Conservation (phyloP, 2,797 vertebrate species). For the Acanthurus tractus region DNA sequence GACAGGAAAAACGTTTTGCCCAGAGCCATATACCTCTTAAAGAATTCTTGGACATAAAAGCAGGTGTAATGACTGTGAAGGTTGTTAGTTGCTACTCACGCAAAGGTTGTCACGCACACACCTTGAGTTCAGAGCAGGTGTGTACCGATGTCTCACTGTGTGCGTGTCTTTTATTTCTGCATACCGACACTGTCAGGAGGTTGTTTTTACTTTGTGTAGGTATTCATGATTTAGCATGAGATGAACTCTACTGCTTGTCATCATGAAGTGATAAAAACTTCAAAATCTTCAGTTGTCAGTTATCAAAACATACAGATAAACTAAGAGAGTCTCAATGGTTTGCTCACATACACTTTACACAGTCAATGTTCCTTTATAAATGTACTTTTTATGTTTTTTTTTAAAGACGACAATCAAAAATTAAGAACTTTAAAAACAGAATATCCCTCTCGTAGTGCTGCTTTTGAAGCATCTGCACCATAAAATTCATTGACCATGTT, state of each 20-base stretch:
- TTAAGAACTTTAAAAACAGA: not conserved
- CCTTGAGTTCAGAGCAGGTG: constrained; percentile 70
- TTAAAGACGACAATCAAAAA: not conserved
- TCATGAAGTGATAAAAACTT: constrained; percentile 6
- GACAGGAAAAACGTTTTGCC: constrained; percentile 63
- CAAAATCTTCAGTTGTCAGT: not conserved
- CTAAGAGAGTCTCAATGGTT: not conserved
- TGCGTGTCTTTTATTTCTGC: constrained; percentile 47
- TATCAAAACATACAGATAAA: not conserved
- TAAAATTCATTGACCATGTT: not conserved
- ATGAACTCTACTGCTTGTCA: not conserved
- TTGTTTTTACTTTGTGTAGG: constrained; percentile 29
- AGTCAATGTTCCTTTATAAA: not conserved
- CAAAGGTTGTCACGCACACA: constrained; percentile 73
- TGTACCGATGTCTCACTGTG: constrained; percentile 43
- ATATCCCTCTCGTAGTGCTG: not conserved
- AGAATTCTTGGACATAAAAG: constrained; percentile 82
- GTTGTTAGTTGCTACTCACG: constrained; percentile 73
- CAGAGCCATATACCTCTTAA: constrained; percentile 64
- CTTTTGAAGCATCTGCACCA: not conserved
- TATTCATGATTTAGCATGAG: constrained; percentile 45
- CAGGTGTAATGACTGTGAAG: constrained; percentile 81
- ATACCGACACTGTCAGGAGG: constrained; percentile 50
- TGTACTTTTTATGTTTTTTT: not conserved
- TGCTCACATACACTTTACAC: not conserved